Evolutionary conservation across 1,140 invertebrate species (phyloP).

Genomic region (Drosophila sulfurigaster): DNA sequence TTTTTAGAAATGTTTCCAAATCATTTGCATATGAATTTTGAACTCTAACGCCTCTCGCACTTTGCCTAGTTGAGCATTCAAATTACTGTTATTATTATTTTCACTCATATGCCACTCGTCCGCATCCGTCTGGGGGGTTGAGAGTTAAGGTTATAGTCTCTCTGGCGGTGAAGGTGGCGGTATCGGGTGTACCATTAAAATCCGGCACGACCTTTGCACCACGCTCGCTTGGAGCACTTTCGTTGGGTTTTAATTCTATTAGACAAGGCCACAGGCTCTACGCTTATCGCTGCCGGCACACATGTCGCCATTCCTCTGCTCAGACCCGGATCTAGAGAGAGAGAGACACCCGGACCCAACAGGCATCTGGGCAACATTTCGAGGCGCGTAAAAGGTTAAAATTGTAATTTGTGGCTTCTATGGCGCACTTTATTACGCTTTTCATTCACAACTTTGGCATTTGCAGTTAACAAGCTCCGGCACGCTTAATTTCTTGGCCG

Average conservation of each 20-base stretch:
- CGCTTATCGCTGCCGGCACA: slow-evolving; percentile 69
- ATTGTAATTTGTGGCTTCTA: slow-evolving; percentile 79
- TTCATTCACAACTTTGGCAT: slow-evolving; percentile 66
- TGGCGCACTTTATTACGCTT: slow-evolving; percentile 74
- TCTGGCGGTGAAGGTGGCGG: neutral
- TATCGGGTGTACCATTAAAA: slow-evolving; percentile 63
- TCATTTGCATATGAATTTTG: slow-evolving; percentile 84
- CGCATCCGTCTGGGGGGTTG: slow-evolving; percentile 12
- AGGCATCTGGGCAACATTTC: slow-evolving; percentile 33
- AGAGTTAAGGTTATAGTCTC: neutral
- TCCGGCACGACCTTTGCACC: slow-evolving; percentile 70
- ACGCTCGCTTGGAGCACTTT: slow-evolving; percentile 63
- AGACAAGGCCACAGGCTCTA: slow-evolving; percentile 41
- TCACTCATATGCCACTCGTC: slow-evolving; percentile 72
- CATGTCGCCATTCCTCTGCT: slow-evolving; percentile 40
- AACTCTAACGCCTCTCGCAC: slow-evolving; percentile 60
- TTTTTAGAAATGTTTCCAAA: slow-evolving; percentile 53
- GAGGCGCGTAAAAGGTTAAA: slow-evolving; percentile 72
- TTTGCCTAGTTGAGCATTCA: slow-evolving; percentile 69
- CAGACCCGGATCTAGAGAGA: neutral
- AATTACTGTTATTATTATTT: slow-evolving; percentile 83
- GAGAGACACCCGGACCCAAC: neutral
- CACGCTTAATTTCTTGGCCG: slow-evolving; percentile 81
- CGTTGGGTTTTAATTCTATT: slow-evolving; percentile 80
- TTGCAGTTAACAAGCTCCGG: slow-evolving; percentile 70